phyloP scores from a whole-genome alignment of 2,797 vertebrate species.

The Acipenser ruthenus region DNA sequence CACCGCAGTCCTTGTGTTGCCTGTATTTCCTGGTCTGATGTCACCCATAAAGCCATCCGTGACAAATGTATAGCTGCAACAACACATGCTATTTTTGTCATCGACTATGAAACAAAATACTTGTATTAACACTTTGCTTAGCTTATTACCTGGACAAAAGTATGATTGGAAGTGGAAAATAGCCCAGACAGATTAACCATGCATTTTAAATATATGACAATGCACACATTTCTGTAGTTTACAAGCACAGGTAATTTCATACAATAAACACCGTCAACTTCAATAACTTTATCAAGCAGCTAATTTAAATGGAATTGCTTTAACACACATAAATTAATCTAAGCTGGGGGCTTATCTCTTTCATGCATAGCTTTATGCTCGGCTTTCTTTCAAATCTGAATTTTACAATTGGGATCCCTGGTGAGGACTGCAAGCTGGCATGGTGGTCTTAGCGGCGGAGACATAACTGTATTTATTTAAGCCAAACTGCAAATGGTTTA shows the following conservation, averaged over 20 bases:
- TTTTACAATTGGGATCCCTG: not conserved
- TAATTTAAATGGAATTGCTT: not conserved
- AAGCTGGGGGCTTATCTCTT: conserved; percentile 1
- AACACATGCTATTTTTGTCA: no score
- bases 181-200: not conserved
- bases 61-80: no score
- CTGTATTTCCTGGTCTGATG: no score
- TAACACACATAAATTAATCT: not conserved
- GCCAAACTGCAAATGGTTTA: no score
- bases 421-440: not conserved
- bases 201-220: not conserved
- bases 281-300: not conserved
- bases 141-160: no score
- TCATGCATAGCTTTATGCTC: not conserved
- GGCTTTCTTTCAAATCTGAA: not conserved
- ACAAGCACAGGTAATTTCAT: not conserved
- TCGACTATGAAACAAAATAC: no score
- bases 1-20: no score
- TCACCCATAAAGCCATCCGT: no score
- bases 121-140: no score
- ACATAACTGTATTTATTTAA: not conserved
- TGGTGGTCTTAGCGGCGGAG: not conserved
- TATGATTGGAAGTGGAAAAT: no score
- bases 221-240: not conserved
- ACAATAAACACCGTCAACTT: not conserved